A percentile compares a stretch with the other conserved stretches of the same genome.
Evolutionary conservation across 2,113 vertebrate genomes (phyloP).

Genomic region (Oreochromis spilurus): DNA sequence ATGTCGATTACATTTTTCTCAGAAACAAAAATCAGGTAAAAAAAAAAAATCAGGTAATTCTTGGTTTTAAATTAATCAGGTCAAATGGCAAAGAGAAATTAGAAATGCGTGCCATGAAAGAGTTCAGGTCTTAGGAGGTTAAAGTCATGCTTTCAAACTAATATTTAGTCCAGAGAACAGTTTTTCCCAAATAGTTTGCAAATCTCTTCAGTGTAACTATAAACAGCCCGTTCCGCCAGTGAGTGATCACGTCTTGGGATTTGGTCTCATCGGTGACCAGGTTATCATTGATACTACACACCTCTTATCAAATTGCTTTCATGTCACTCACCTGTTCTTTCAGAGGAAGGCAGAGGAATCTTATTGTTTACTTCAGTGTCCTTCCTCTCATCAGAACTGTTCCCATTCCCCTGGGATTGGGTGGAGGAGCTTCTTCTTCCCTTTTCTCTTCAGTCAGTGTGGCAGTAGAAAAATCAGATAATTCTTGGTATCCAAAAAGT

Average conservation of each 20-base stretch:
- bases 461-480: neutral
- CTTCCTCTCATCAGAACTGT: neutral
- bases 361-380: neutral
- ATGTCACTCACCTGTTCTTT: neutral
- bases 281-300: neutral
- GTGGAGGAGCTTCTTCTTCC: conserved; percentile 9
- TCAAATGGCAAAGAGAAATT: too few species aligned
- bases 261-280: neutral
- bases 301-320: neutral
- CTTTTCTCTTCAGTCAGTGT: neutral
- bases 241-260: neutral
- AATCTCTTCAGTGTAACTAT: neutral
- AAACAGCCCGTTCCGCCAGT: neutral
- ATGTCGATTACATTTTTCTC: too few species aligned
- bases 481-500: neutral
- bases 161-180: neutral
- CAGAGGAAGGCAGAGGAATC: neutral
- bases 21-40: too few species aligned
- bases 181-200: neutral
- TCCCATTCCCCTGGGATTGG: conserved; percentile 26
- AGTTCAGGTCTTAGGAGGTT: too few species aligned
- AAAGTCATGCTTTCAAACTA: neutral
- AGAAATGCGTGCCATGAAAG: too few species aligned
- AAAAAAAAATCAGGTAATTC: too few species aligned
- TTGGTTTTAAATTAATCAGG: too few species aligned